Evolutionary conservation across 2,888 invertebrate genomes (phyloP), one percentile per base, ranked within the genome.

Genomic region (Griposia aprilina): DNA sequence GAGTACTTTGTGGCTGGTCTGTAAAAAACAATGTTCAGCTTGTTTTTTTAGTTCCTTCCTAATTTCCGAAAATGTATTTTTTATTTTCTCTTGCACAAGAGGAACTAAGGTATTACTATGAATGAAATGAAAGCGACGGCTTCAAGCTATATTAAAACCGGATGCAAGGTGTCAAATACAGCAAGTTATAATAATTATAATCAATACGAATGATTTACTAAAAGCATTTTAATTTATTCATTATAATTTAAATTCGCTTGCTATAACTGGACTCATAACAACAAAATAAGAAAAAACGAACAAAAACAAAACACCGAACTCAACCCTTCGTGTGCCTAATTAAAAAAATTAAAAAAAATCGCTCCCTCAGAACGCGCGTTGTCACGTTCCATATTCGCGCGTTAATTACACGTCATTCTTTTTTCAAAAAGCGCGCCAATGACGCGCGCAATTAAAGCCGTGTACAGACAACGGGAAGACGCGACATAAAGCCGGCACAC

Each of bases 321-420:
- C 88, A 89, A 85, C 89, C 89, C 87, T 89, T 88, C 82, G 82
- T 86, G 85, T 92, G 94, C 95, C 96, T 96, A 96, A 96, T 96
- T 96, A 95, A 96, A 97, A 95, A 95, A 94, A 94, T 92, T 93
- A 91, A 94, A 94, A 94, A 94, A 92, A 92, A 93, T 91, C 88
- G 91, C 94, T 93, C 96, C 96, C 96, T 95, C 94, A 95, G 94
- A 96, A 96, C 95, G 93, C 95, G 95, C 96, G 94, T 94, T 95
- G 96, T 96, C 96, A 97, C 96, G 97, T 96, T 96, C 95, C 96
- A 97, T 96, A 96, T 96, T 96, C 96, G 94, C 95, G 96, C 96
- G 96, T 96, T 96, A 96, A 97, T 97, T 97, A 96, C 96, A 96
- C 95, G 96, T 96, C 97, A 96, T 97, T 97, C 95, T 97, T 97